Base-by-base conservation (phyloP, 1,140 invertebrate species). In the Drosophila chauvacae region DNA sequence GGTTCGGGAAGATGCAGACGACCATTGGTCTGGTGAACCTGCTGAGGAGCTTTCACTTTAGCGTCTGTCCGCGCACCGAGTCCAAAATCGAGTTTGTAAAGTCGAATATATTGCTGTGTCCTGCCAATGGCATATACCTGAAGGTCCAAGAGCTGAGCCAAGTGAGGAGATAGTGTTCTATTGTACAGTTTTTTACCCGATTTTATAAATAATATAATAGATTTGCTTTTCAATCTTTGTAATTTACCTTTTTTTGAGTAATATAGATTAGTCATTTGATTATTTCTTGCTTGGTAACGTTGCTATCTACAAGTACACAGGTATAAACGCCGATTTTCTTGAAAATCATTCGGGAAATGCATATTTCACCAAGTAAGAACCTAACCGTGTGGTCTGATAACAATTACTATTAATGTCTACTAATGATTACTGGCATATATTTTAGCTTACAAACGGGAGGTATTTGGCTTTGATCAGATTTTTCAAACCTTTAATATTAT, bases 1-100 rank as follows among this genome's bases (percentile, higher is more conserved):
- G 93, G 28, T 94, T 94, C 66, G 94, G 92, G 7, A 86, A 93
- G 56, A 92, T 94, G 88, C 93, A 93, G 65, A 91, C 90, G 9
- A 91, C 92, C 65, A 69, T 93, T 14, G 93, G 91, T 5, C 64
- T 94, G 5, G 79, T 92, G 2, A 71, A 91, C 9, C 59, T 94
- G 9, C 64, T 94, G 6, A 77, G 53, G 26, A 81, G 90, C 13
- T 93, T 92, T 68, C 64, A 88, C 44, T 91, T 93, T 23, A 88
- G 74, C n/a, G 66, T 80, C 7, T 91, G 90, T 48, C 63, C 76
- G 10, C 92, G 91, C 30, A 94, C 93, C 0, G 77, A 71, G 37
- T 33, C 92, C n/a, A 93, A 93, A 41, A 66, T 94, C 7, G 85
- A 92, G 51, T 93, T 93, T 90, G 81, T 91, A 30, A 93, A 88